These are phyloP conservation scores for Chorisops tibialis DNA, from an alignment of 2,888 invertebrate genomes.

Conservation along the genomic window DNA sequence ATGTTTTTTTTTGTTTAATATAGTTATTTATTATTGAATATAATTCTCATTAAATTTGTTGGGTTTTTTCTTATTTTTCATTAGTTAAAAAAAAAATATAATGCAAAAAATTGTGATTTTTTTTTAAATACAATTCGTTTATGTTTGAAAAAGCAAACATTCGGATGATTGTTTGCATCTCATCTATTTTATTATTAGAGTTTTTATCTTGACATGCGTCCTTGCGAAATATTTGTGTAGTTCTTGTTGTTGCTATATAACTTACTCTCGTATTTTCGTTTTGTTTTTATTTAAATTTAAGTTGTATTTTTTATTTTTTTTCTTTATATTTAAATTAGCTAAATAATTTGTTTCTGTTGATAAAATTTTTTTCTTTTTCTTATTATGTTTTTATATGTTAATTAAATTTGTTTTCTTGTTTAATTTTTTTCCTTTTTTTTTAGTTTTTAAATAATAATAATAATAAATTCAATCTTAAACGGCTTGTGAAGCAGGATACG, in stretches of 20 bases:
- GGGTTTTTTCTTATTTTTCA: background rate
- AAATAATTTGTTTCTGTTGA: conserved; percentile 37
- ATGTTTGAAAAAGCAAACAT: too few relatives aligned
- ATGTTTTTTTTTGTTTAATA: background rate
- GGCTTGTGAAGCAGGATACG: conserved; percentile 52
- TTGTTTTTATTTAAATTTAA: conserved; percentile 33
- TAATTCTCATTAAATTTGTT: conserved; percentile 3
- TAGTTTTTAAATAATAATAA: conserved; percentile 28
- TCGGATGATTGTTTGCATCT: background rate
- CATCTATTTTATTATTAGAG: conserved; percentile 2
- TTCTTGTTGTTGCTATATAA: conserved; percentile 18
- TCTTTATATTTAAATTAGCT: conserved; percentile 38
- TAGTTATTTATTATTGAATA: conserved; percentile 2
- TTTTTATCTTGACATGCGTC: conserved; percentile 14
- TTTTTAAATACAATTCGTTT: too few relatives aligned
- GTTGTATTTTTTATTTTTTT: conserved; percentile 31
- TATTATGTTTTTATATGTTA: conserved; percentile 22
- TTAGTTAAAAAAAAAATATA: too few relatives aligned
- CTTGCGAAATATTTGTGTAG: conserved; percentile 16
- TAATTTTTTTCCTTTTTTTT: too few relatives aligned
- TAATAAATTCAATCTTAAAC: conserved; percentile 42
- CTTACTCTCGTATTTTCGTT: conserved; percentile 22
- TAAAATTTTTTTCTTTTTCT: conserved; percentile 31
- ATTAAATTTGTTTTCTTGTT: conserved; percentile 4
- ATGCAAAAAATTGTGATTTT: too few relatives aligned